Conservation (phyloP, 2,888 invertebrate species). For the Acanthoscelides obtectus region DNA sequence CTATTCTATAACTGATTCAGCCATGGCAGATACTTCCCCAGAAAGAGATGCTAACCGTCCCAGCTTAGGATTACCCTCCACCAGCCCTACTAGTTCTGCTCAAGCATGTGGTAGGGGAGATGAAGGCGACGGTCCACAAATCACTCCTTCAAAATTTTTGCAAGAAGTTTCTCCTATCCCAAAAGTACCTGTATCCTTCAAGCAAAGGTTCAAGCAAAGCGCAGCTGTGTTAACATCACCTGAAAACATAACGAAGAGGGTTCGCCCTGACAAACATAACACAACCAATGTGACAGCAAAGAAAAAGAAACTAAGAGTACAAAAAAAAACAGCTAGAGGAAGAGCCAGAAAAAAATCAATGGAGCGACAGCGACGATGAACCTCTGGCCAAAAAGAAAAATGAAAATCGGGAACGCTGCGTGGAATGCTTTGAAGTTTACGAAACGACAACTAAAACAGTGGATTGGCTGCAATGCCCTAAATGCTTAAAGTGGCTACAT, state of each 20-base stretch:
- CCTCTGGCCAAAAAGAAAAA: slow-evolving; percentile 7
- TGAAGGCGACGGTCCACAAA: too few species aligned
- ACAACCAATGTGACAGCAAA: too few species aligned
- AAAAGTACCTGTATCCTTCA: too few species aligned
- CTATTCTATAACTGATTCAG: slow-evolving; percentile 7
- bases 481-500: background rate
- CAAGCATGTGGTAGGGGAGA: too few species aligned
- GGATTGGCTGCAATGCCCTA: slow-evolving; percentile 10
- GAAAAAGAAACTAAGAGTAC: too few species aligned
- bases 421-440: slow-evolving; percentile 9
- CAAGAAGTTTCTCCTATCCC: too few species aligned
- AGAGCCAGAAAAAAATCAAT: slow-evolving; percentile 5
- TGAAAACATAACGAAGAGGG: too few species aligned
- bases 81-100: slow-evolving; percentile 8
- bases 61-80: slow-evolving; percentile 8
- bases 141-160: too few species aligned
- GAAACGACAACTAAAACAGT: slow-evolving; percentile 10
- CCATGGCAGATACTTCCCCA: slow-evolving; percentile 1
- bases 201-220: too few species aligned
- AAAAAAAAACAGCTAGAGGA: too few species aligned
- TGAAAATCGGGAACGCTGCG: slow-evolving; percentile 8
- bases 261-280: too few species aligned
- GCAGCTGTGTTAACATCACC: too few species aligned
- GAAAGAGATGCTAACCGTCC: slow-evolving; percentile 9
- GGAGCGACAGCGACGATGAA: slow-evolving; percentile 11